These are phyloP conservation scores for Brachynemurus nebulosus DNA, from an alignment of 2,888 invertebrate species.

Conservation along the genomic window DNA sequence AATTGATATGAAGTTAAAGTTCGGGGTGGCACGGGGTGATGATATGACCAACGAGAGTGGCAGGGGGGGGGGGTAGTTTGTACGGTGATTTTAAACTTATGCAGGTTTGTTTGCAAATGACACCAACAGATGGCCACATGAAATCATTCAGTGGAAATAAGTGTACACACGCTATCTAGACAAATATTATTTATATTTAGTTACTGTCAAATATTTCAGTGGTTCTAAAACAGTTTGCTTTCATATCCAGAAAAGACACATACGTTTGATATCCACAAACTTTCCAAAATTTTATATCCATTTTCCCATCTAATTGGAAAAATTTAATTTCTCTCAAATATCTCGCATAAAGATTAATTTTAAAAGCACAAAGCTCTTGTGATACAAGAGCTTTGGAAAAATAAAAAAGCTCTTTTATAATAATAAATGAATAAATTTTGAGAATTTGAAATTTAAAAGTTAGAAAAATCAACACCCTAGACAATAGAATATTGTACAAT, in stretches of 20 bases:
- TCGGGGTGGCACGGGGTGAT: too few relatives aligned
- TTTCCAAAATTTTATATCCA: neutral
- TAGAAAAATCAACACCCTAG: too few relatives aligned
- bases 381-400: too few relatives aligned
- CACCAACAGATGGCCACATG: slow-evolving; percentile 3
- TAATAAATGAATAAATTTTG: too few relatives aligned
- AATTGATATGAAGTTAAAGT: too few relatives aligned
- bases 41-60: neutral
- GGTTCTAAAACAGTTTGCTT: too few relatives aligned
- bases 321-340: neutral
- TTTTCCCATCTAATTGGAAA: neutral
- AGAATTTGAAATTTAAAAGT: too few relatives aligned
- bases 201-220: slow-evolving; percentile 14
- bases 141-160: slow-evolving; percentile 5
- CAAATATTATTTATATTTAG: neutral
- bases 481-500: too few relatives aligned
- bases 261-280: neutral
- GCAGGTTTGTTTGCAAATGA: slow-evolving; percentile 5
- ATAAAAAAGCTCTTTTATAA: too few relatives aligned
- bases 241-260: neutral
- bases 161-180: slow-evolving; percentile 1
- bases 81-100: slow-evolving; percentile 6
- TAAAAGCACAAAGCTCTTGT: too few relatives aligned
- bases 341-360: too few relatives aligned
- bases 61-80: slow-evolving; percentile 1